A percentile compares a stretch with the other conserved stretches of the same genome.
Conservation (phyloP, 1,140 invertebrate species). For the Caenorhabditis elegans region DNA sequence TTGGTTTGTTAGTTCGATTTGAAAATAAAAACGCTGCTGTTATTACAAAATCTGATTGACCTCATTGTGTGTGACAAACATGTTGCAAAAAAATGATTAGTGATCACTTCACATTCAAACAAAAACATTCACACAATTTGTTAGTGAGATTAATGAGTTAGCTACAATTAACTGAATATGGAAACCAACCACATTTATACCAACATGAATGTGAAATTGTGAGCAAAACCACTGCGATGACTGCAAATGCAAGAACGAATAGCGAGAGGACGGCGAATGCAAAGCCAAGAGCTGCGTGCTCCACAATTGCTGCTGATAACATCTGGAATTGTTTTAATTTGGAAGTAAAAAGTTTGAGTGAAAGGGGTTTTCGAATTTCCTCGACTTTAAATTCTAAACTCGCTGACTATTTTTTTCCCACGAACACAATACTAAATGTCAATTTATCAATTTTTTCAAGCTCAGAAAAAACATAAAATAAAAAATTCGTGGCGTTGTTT, state of each 20-base stretch:
- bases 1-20: too few species aligned
- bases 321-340: neutral
- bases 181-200: constrained; percentile 39
- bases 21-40: neutral
- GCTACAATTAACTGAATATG: constrained; percentile 13
- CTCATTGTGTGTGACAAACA: neutral
- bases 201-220: constrained; percentile 41
- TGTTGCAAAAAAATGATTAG: neutral
- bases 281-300: constrained; percentile 43
- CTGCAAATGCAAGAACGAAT: constrained; percentile 37
- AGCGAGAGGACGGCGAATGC: constrained; percentile 41
- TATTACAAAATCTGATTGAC: neutral
- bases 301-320: constrained; percentile 36
- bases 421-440: too few species aligned
- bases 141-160: neutral
- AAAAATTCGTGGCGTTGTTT: too few species aligned
- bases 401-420: too few species aligned
- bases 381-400: too few species aligned
- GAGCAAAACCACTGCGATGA: constrained; percentile 41
- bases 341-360: neutral
- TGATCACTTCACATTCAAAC: neutral
- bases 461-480: too few species aligned
- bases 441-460: too few species aligned
- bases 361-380: too few species aligned
- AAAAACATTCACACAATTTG: neutral